These are phyloP conservation scores for Nomada ferruginata DNA, from an alignment of 2,888 invertebrate species.

Conservation along the genomic window DNA sequence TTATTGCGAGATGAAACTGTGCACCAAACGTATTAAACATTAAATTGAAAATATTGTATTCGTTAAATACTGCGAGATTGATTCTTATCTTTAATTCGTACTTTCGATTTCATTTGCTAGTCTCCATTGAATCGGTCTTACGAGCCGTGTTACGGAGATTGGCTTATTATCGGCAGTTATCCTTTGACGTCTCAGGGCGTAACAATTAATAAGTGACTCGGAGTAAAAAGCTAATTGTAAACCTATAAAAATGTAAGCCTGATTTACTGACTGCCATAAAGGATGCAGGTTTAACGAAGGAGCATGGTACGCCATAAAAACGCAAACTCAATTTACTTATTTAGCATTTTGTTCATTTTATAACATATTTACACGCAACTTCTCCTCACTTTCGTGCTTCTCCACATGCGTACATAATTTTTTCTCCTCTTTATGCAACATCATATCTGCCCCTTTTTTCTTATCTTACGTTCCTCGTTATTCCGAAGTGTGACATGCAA, in stretches of 20 bases:
- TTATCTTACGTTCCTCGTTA: background rate
- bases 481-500: background rate
- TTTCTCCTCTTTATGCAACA: too few species aligned
- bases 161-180: conserved; percentile 13
- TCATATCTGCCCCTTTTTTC: background rate
- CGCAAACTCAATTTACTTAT: conserved; percentile 30
- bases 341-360: conserved; percentile 22
- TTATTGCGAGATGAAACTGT: too few species aligned
- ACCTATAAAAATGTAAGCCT: conserved; percentile 31
- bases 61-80: background rate
- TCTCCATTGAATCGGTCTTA: too few species aligned
- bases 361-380: background rate
- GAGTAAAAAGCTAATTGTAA: conserved; percentile 10
- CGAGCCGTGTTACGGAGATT: background rate
- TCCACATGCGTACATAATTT: background rate
- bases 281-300: conserved; percentile 18
- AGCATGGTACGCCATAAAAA: conserved; percentile 20
- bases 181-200: background rate
- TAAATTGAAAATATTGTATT: too few species aligned
- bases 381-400: background rate
- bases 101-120: too few species aligned
- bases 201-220: conserved; percentile 32
- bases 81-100: background rate
- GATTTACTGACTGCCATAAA: conserved; percentile 34
- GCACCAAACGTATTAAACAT: too few species aligned